A percentile compares a stretch with the other conserved stretches of the same genome.
Evolutionary conservation across 2,113 vertebrate species (phyloP).

Genomic region (Acrocephalus arundinaceus): DNA sequence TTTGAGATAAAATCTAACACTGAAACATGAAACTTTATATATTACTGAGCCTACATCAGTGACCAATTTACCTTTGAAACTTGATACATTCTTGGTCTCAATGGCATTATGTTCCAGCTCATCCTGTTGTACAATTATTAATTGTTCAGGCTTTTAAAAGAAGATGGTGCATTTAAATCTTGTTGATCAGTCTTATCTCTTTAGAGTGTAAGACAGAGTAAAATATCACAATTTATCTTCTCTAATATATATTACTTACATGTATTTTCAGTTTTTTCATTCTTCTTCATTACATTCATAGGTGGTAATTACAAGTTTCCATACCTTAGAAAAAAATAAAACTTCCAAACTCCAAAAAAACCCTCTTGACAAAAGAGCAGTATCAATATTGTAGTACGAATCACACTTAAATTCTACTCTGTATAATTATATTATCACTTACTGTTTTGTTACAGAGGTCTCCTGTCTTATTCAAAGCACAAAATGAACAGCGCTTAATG

Average conservation of each 20-base stretch:
- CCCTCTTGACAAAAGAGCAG: fast-evolving
- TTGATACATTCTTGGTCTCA: not conserved
- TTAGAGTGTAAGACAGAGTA: not conserved
- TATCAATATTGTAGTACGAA: not conserved
- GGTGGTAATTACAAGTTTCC: not conserved
- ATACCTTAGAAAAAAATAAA: not conserved
- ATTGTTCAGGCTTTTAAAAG: not conserved
- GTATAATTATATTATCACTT: not conserved
- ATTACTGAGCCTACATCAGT: not conserved
- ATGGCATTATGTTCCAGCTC: not conserved
- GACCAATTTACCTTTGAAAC: not conserved
- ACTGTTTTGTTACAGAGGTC: not conserved
- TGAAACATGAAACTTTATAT: not conserved
- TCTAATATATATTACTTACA: not conserved
- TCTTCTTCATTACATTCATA: not conserved
- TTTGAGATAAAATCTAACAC: not conserved
- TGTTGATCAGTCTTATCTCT: not conserved
- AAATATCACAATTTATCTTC: not conserved
- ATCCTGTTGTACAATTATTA: not conserved
- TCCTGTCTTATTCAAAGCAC: not conserved
- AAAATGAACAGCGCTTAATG: not conserved
- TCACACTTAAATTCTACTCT: not conserved
- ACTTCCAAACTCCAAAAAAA: not conserved
- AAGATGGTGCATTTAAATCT: not conserved
- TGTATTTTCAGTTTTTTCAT: not conserved